Evolutionary conservation across 2,888 invertebrate genomes (phyloP), one percentile per base, ranked within the genome.

Genomic region (Carabus problematicus): DNA sequence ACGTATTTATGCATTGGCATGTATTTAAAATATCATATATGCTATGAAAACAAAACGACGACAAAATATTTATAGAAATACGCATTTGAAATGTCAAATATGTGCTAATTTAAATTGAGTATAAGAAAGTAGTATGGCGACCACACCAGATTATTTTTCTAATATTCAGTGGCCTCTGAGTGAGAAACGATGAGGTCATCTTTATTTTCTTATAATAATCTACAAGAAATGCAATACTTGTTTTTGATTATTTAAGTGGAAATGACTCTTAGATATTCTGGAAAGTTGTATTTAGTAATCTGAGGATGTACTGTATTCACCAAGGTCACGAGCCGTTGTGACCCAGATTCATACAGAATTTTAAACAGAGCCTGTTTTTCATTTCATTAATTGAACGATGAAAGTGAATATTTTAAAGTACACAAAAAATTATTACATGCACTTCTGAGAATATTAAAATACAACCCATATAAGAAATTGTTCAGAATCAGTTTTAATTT

Each of bases 261-360:
- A 43, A 60, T 60, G 60, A 43, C 39, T 19, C 19, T 12, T 16
- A 55, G 29, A 29, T 55, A 7, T 40, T 12, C 6, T 12, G 19
- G 9, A 29, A 55, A 55, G 55, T 55, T 42, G 9, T 6, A 18
- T 45, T 56, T 56, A 29, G 61, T 61, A 61, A 29, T 61, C 49
- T 14, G 14, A 47, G 9, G 47, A 61, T 61, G 39, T 11, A 45
- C 42, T 29, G 12, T 45, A 8, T 19, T 39, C 47, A 39, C 39
- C 61, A 61, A 61, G 61, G 47, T 61, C 29, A 60, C 19, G 47
- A 29, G 47, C 47, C 49, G 39, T 47, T 29, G 29, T 61, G 61
- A 61, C 61, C 61, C 39, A 49, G 8, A 60, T 61, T 56, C 11
- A 16, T 29, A 8, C 16, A 16, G 29, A 64, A 47, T 64, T 47